Evolutionary conservation across 2,113 vertebrate species (phyloP).

Genomic region (Anguilla rostrata): DNA sequence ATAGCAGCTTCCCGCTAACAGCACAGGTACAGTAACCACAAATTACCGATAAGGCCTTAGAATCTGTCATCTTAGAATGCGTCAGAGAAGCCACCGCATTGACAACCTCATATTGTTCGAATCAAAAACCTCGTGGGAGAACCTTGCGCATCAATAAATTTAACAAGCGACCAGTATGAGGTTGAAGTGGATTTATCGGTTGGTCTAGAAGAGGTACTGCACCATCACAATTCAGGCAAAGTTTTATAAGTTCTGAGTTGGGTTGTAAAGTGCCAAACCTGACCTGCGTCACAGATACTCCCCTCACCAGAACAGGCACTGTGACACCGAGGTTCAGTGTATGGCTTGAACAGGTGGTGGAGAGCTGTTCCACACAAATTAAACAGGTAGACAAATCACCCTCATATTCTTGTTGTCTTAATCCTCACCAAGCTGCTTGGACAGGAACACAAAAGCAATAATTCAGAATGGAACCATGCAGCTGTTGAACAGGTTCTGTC

Average conservation of each 20-base stretch:
- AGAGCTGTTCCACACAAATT: slow-evolving; percentile 60
- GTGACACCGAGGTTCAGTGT: slow-evolving; percentile 49
- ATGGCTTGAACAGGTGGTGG: slow-evolving; percentile 65
- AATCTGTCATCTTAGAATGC: slow-evolving; percentile 39
- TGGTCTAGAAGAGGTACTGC: slow-evolving; percentile 49
- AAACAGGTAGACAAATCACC: slow-evolving; percentile 54
- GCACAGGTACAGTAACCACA: slow-evolving; percentile 53
- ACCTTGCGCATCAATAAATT: slow-evolving; percentile 63
- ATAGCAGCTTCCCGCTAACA: slow-evolving; percentile 34
- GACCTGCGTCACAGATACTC: slow-evolving; percentile 42
- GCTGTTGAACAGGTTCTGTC: background rate
- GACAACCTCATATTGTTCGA: slow-evolving; percentile 56
- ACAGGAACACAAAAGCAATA: slow-evolving; percentile 47
- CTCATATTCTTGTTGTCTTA: slow-evolving; percentile 52
- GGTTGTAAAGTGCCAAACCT: slow-evolving; percentile 32
- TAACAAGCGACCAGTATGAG: slow-evolving; percentile 38
- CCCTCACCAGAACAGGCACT: slow-evolving; percentile 35
- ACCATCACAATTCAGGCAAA: background rate
- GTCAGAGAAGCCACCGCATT: slow-evolving; percentile 12
- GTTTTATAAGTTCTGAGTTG: slow-evolving; percentile 26
- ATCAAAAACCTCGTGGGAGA: slow-evolving; percentile 47
- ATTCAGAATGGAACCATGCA: background rate
- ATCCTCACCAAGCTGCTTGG: slow-evolving; percentile 64
- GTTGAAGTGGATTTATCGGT: slow-evolving; percentile 59
- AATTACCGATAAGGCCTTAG: slow-evolving; percentile 39